Percentiles rank a stretch among this genome's conserved stretches.
phyloP scores from a whole-genome alignment of 2,888 invertebrate species.

The Drosophila percnosoma region DNA sequence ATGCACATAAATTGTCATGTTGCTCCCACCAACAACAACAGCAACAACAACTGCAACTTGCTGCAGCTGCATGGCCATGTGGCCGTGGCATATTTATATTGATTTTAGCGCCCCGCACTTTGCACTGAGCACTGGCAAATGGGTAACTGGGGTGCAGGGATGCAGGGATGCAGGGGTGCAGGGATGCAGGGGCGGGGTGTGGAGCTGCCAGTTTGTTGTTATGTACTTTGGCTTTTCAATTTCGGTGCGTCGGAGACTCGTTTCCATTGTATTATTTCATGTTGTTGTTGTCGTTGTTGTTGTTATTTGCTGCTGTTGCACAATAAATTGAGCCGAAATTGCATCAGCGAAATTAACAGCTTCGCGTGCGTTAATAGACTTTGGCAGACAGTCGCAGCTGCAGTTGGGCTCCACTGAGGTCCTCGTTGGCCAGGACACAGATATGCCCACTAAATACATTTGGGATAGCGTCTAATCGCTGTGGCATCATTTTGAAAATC shows the following conservation, averaged over 20 bases:
- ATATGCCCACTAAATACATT: conserved; percentile 36
- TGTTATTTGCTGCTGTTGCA: conserved; percentile 45
- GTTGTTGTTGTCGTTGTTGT: conserved; percentile 9
- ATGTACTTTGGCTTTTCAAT: conserved; percentile 80
- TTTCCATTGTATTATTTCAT: conserved; percentile 62
- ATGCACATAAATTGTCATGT: conserved; percentile 80
- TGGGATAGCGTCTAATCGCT: conserved; percentile 35
- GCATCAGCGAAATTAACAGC: conserved; percentile 81
- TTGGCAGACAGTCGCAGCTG: conserved; percentile 54
- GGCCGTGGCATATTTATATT: conserved; percentile 76
- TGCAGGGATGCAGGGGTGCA: not conserved
- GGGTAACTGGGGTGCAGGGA: conserved; percentile 4
- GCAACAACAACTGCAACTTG: not conserved
- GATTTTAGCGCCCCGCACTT: conserved; percentile 72
- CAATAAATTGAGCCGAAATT: conserved; percentile 80
- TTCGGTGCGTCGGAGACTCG: conserved; percentile 62
- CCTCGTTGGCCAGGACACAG: not conserved
- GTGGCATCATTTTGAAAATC: conserved; percentile 1
- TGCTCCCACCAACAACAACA: conserved; percentile 41
- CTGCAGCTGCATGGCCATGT: conserved; percentile 58
- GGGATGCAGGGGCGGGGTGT: not conserved
- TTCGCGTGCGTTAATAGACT: conserved; percentile 81
- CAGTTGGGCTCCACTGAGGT: conserved; percentile 8
- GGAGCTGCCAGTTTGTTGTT: conserved; percentile 73
- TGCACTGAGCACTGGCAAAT: conserved; percentile 4